A percentile compares a stretch with the other conserved stretches of the same genome.
phyloP scores from a whole-genome alignment of 2,888 invertebrate species.

The Drosophila mulleri region DNA sequence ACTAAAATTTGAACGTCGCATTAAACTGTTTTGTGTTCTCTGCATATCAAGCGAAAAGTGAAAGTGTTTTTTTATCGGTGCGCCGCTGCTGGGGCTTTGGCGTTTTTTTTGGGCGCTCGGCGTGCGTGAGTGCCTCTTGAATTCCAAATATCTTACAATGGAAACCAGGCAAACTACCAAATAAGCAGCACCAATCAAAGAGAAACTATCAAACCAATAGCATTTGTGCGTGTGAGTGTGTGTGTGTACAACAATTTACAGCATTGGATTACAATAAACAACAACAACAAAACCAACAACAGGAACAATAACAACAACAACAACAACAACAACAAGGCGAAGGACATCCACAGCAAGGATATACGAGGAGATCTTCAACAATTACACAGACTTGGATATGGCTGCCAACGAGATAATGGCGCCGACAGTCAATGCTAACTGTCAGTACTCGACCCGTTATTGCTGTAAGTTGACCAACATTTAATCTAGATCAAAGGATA shows the following conservation, averaged over 20 bases:
- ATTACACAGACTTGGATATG: slow-evolving; percentile 67
- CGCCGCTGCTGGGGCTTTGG: slow-evolving; percentile 22
- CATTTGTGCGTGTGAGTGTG: slow-evolving; percentile 37
- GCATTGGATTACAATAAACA: slow-evolving; percentile 47
- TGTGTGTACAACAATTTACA: slow-evolving; percentile 9
- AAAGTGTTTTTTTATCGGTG: slow-evolving; percentile 64
- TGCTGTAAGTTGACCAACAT: slow-evolving; percentile 83
- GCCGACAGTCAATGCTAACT: slow-evolving; percentile 84
- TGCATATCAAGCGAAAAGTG: slow-evolving; percentile 76
- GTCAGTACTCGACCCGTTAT: slow-evolving; percentile 85
- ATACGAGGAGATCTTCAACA: slow-evolving; percentile 18
- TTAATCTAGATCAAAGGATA: slow-evolving; percentile 7
- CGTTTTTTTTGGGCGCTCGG: slow-evolving; percentile 38
- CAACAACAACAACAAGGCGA: neutral
- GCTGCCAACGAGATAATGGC: slow-evolving; percentile 83
- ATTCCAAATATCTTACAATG: slow-evolving; percentile 73
- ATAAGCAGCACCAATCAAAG: slow-evolving; percentile 53
- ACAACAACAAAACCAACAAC: neutral
- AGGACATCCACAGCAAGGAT: slow-evolving; percentile 42
- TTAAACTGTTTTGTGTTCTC: slow-evolving; percentile 75
- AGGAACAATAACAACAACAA: neutral
- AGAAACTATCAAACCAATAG: slow-evolving; percentile 62
- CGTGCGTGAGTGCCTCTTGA: slow-evolving; percentile 74
- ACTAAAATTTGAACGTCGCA: slow-evolving; percentile 25
- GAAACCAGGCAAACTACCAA: slow-evolving; percentile 66